These are phyloP conservation scores for Syncerus caffer DNA, from an alignment of 2,797 vertebrate species.

Conservation along the genomic window DNA sequence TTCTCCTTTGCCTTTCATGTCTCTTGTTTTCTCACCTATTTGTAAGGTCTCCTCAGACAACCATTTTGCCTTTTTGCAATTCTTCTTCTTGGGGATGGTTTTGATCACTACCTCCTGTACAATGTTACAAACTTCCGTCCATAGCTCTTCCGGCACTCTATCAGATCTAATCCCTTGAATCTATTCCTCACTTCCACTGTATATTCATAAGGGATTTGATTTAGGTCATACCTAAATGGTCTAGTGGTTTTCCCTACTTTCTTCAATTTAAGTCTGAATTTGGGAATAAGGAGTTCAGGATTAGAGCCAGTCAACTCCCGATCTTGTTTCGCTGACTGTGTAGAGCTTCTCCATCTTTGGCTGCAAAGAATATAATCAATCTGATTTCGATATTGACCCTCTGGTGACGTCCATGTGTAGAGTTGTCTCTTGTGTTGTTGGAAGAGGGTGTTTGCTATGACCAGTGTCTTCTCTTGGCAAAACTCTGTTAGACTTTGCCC, in stretches of 20 bases:
- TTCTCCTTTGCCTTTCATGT: neutral
- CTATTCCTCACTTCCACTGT: neutral
- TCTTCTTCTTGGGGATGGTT: neutral
- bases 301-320: rapidly evolving
- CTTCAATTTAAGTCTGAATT: neutral
- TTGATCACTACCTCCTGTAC: neutral
- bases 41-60: neutral
- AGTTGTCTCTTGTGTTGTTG: neutral
- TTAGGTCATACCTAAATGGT: neutral
- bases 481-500: neutral
- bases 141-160: neutral
- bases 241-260: neutral
- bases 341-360: neutral
- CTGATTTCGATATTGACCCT: neutral
- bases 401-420: neutral
- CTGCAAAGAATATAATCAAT: neutral
- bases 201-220: neutral
- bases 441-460: neutral
- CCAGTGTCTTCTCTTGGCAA: neutral
- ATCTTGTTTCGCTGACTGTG: neutral
- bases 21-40: neutral
- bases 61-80: neutral
- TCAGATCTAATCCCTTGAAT: neutral
- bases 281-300: neutral
- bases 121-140: neutral